Conservation (phyloP, 2,888 invertebrate genomes). For the Plagiodera versicolora region DNA sequence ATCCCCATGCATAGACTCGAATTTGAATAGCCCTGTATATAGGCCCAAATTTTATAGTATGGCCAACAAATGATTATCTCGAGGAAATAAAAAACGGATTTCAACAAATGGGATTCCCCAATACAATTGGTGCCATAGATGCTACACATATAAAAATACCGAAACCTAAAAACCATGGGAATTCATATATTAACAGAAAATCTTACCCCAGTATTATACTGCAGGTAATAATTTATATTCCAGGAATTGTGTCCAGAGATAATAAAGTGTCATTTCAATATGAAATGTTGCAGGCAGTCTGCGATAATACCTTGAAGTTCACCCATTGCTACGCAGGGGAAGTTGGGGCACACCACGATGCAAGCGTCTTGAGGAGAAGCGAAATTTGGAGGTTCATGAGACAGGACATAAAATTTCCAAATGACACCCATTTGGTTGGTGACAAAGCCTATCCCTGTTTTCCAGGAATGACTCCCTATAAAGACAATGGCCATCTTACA, state of each 20-base stretch:
- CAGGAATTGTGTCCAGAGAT: not conserved
- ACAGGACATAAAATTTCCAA: too few relatives aligned
- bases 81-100: slow-evolving; percentile 14
- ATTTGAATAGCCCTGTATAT: too few relatives aligned
- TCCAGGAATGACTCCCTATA: slow-evolving; percentile 8
- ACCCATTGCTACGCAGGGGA: too few relatives aligned
- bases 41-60: slow-evolving; percentile 11
- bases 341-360: too few relatives aligned
- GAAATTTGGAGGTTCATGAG: not conserved
- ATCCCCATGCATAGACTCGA: too few relatives aligned
- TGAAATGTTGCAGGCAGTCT: slow-evolving; percentile 6
- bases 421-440: slow-evolving; percentile 54
- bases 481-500: slow-evolving; percentile 10
- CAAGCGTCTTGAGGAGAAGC: too few relatives aligned
- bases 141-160: slow-evolving; percentile 19
- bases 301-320: slow-evolving; percentile 10
- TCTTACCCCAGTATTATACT: slow-evolving; percentile 18
- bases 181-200: slow-evolving; percentile 18
- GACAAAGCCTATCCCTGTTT: slow-evolving; percentile 2
- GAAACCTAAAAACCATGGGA: slow-evolving; percentile 22
- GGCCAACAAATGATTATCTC: not conserved
- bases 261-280: not conserved
- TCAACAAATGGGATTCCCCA: slow-evolving; percentile 8
- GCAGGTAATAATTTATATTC: slow-evolving; percentile 6
- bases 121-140: slow-evolving; percentile 17